Percentiles rank a stretch among this genome's conserved stretches.
Evolutionary conservation across 2,797 vertebrate genomes (phyloP).

Genomic region (Hyperoplus immaculatus): DNA sequence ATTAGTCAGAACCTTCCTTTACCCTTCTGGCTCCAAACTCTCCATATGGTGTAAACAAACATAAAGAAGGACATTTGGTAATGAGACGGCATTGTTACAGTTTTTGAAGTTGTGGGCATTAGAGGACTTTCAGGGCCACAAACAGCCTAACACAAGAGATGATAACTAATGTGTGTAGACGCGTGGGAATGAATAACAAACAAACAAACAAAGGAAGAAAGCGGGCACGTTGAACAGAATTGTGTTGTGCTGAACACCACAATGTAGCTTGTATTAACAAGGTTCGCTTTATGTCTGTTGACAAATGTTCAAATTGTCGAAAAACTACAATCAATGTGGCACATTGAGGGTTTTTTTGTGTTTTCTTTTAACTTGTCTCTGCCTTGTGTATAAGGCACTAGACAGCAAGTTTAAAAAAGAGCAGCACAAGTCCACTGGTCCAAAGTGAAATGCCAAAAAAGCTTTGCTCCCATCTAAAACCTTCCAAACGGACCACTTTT

Average conservation of each 20-base stretch:
- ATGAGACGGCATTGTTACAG: conserved; percentile 67
- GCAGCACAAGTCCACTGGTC: conserved; percentile 6
- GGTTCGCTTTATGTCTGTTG: conserved; percentile 36
- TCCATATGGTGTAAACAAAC: conserved; percentile 75
- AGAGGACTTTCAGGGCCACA: conserved; percentile 48
- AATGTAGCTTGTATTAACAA: conserved; percentile 23
- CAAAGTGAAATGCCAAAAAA: conserved; percentile 33
- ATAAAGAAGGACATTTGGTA: conserved; percentile 65
- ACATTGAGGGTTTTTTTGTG: conserved; percentile 5
- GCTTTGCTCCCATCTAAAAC: conserved; percentile 32
- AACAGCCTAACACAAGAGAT: conserved; percentile 35
- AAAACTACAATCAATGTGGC: conserved; percentile 1
- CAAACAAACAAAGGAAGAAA: conserved; percentile 18
- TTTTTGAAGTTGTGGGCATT: conserved; percentile 51
- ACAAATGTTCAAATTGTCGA: conserved; percentile 28
- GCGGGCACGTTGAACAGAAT: background rate
- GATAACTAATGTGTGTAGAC: conserved; percentile 51
- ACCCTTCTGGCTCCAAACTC: conserved; percentile 56
- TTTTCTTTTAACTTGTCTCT: conserved; percentile 1
- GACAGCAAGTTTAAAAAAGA: conserved; percentile 14
- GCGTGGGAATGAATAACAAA: conserved; percentile 38
- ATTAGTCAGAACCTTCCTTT: conserved; percentile 52
- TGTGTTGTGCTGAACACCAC: conserved; percentile 14
- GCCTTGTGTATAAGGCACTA: background rate
- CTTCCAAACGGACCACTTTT: conserved; percentile 45